Evolutionary conservation across 2,113 vertebrate genomes (phyloP).

Genomic region (Catharus minimus): DNA sequence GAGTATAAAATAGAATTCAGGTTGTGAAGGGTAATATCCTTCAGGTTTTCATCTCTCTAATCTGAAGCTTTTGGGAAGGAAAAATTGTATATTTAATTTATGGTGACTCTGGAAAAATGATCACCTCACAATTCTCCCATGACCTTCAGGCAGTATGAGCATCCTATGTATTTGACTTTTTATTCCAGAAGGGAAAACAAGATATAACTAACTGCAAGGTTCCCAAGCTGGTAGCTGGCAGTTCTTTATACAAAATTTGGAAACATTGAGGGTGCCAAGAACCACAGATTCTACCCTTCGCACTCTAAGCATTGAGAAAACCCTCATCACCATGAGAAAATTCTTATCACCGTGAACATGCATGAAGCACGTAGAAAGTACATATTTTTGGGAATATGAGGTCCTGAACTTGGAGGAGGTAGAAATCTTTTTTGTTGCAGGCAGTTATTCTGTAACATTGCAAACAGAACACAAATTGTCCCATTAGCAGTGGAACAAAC

Average conservation of each 20-base stretch:
- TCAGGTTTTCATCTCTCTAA: not conserved
- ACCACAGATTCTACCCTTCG: not conserved
- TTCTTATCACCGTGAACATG: not conserved
- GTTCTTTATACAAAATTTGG: not conserved
- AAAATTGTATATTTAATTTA: conserved; percentile 25
- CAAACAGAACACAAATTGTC: not conserved
- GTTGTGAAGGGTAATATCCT: conserved; percentile 7
- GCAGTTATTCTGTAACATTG: not conserved
- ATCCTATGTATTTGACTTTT: not conserved
- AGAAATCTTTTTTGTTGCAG: not conserved
- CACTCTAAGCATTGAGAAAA: not conserved
- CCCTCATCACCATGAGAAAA: not conserved
- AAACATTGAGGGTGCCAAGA: not conserved
- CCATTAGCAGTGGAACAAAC: not conserved
- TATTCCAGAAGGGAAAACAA: not conserved
- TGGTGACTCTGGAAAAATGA: not conserved
- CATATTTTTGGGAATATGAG: not conserved
- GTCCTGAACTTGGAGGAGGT: not conserved
- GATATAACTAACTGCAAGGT: not conserved
- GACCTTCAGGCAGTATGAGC: not conserved
- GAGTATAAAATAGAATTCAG: conserved; percentile 33
- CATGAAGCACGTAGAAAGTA: not conserved
- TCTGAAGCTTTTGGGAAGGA: conserved; percentile 9
- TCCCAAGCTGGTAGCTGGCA: not conserved
- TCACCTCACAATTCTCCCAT: not conserved